Conservation (phyloP, 1,140 invertebrate species). For the Gryon sp. region DNA sequence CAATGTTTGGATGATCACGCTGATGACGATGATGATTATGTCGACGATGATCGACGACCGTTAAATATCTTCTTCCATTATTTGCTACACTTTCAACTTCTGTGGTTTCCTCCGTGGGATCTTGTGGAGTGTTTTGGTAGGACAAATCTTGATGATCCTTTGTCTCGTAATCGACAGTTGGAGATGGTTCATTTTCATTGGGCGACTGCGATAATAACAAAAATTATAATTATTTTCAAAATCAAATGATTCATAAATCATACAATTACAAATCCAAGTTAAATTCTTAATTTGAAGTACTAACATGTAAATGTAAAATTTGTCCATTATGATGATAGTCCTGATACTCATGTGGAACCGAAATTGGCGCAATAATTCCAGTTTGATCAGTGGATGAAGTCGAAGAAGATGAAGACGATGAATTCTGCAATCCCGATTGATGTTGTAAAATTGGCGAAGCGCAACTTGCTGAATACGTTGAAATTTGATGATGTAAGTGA, state of each 20-base stretch:
- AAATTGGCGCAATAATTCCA: slow-evolving; percentile 47
- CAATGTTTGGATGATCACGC: slow-evolving; percentile 40
- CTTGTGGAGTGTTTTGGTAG: slow-evolving; percentile 66
- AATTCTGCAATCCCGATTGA: slow-evolving; percentile 63
- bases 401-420: slow-evolving; percentile 48
- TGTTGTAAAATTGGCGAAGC: slow-evolving; percentile 59
- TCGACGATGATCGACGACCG: slow-evolving; percentile 69
- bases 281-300: slow-evolving; percentile 8
- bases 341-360: slow-evolving; percentile 65
- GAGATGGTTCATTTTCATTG: slow-evolving; percentile 63
- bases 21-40: slow-evolving; percentile 66
- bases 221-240: background rate
- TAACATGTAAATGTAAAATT: slow-evolving; percentile 67
- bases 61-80: slow-evolving; percentile 69
- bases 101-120: slow-evolving; percentile 54
- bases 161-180: slow-evolving; percentile 69
- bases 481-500: slow-evolving; percentile 77
- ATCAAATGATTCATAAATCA: background rate
- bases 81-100: slow-evolving; percentile 65
- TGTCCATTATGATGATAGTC: slow-evolving; percentile 61
- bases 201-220: slow-evolving; percentile 46
- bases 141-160: slow-evolving; percentile 70
- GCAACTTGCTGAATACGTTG: slow-evolving; percentile 58
- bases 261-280: background rate
- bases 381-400: slow-evolving; percentile 48